phyloP scores from a whole-genome alignment of 2,888 invertebrate genomes.

The Seladonia tumulorum region DNA sequence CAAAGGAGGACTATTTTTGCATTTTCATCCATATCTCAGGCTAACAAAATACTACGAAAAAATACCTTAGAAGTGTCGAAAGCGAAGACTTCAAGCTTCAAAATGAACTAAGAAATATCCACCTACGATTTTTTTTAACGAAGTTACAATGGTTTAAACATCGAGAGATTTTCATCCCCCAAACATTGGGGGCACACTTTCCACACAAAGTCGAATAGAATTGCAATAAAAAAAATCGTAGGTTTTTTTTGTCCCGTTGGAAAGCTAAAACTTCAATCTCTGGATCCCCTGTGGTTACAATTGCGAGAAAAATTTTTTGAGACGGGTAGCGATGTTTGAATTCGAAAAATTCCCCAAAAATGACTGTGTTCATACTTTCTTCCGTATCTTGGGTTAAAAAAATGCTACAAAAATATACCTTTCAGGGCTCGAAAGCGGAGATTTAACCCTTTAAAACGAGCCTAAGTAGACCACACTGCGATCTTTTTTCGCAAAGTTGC shows the following conservation, averaged over 20 bases:
- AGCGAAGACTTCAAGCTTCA: background rate
- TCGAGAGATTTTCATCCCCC: background rate
- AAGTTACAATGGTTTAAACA: background rate
- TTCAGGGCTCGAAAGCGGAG: too few species aligned
- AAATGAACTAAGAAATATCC: background rate
- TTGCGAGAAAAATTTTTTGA: background rate
- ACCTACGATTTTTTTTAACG: background rate
- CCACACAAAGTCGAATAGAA: background rate
- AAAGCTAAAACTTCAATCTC: background rate
- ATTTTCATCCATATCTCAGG: background rate
- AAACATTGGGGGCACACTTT: background rate
- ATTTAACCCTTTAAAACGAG: too few species aligned
- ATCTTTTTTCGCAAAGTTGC: too few species aligned
- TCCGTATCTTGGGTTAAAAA: background rate
- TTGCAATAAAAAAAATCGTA: background rate
- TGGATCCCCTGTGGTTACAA: accelerated
- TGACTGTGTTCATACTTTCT: accelerated
- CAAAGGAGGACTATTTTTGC: too few species aligned
- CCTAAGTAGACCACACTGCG: too few species aligned
- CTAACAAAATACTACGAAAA: background rate
- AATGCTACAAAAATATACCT: too few species aligned
- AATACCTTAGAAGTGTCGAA: accelerated
- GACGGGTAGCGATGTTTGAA: background rate
- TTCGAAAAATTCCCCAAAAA: background rate
- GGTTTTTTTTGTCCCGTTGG: background rate